phyloP scores from a whole-genome alignment of 1,140 invertebrate species.

The Luehdorfia chinensis region DNA sequence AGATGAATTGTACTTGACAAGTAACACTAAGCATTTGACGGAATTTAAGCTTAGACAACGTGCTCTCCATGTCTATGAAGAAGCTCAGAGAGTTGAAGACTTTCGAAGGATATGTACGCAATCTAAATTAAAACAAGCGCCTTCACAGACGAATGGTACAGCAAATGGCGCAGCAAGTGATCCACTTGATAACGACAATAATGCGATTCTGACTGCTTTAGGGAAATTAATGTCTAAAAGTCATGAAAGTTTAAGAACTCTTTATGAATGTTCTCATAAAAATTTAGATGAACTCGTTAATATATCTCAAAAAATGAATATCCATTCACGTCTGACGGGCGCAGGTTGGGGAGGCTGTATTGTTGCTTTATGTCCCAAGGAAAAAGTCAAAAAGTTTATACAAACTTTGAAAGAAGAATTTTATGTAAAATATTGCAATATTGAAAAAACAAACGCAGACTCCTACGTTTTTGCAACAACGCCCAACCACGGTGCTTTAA shows the following conservation, averaged over 20 bases:
- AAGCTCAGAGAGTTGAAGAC: conserved; percentile 87
- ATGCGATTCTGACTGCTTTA: conserved; percentile 78
- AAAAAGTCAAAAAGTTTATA: conserved; percentile 84
- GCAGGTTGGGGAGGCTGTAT: conserved; percentile 98
- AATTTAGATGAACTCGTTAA: conserved; percentile 91
- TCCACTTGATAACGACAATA: conserved; percentile 2
- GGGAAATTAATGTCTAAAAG: conserved; percentile 93
- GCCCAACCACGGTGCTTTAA: conserved; percentile 77
- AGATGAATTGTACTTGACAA: conserved; percentile 81
- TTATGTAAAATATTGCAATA: conserved; percentile 77
- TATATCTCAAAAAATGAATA: conserved; percentile 83
- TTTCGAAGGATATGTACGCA: conserved; percentile 84
- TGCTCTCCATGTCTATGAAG: conserved; percentile 92
- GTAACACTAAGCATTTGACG: conserved; percentile 82
- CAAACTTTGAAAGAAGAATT: conserved; percentile 83
- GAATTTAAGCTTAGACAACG: conserved; percentile 90
- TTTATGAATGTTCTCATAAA: conserved; percentile 97
- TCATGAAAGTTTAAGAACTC: conserved; percentile 88
- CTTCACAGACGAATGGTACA: conserved; percentile 71
- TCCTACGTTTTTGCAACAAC: conserved; percentile 78
- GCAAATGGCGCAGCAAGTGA: conserved; percentile 54
- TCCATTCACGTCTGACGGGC: conserved; percentile 95
- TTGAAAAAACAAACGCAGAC: conserved; percentile 58
- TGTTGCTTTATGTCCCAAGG: conserved; percentile 87
- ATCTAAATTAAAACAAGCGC: conserved; percentile 74